A percentile compares a stretch with the other conserved stretches of the same genome.
Conservation (phyloP, 64 coral and sea anemone genomes). For the Montipora cactus region DNA sequence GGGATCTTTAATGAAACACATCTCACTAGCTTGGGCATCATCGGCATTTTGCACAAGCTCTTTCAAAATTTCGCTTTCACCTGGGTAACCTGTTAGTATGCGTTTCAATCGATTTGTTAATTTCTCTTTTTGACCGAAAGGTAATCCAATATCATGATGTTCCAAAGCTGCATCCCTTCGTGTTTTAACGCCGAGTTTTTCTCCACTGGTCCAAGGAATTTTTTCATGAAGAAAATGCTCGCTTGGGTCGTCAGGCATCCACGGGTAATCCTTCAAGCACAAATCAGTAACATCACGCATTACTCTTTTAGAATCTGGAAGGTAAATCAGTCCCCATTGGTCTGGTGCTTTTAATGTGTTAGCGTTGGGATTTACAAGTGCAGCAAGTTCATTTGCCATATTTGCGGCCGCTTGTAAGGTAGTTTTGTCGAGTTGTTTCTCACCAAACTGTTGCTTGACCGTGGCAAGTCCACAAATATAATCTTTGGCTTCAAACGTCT, state of each 20-base stretch:
- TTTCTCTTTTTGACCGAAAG: constrained; percentile 90
- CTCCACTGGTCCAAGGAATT: constrained; percentile 30
- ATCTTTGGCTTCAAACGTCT: constrained; percentile 47
- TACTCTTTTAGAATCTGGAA: constrained; percentile 58
- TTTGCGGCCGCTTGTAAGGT: constrained; percentile 19
- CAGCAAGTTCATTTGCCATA: constrained; percentile 26
- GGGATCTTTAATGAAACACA: constrained; percentile 81
- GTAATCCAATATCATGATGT: constrained; percentile 25
- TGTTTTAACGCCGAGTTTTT: not conserved
- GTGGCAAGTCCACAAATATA: constrained; percentile 10
- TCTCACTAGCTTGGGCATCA: constrained; percentile 86
- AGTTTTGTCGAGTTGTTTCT: constrained; percentile 8
- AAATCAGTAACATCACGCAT: constrained; percentile 39
- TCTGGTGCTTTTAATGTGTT: not conserved
- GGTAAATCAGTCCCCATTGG: not conserved
- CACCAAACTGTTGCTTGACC: not conserved
- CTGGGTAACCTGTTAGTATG: constrained; percentile 78
- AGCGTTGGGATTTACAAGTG: not conserved
- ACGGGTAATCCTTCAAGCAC: constrained; percentile 67
- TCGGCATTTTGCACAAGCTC: constrained; percentile 96
- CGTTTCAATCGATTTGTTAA: constrained; percentile 85
- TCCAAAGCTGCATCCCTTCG: constrained; percentile 60
- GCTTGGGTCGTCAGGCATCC: constrained; percentile 74
- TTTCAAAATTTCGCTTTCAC: constrained; percentile 83
- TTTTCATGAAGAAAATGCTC: constrained; percentile 35